Evolutionary conservation across 1,140 invertebrate genomes (phyloP), one percentile per base, ranked within the genome.

Genomic region (Panulirus ornatus): DNA sequence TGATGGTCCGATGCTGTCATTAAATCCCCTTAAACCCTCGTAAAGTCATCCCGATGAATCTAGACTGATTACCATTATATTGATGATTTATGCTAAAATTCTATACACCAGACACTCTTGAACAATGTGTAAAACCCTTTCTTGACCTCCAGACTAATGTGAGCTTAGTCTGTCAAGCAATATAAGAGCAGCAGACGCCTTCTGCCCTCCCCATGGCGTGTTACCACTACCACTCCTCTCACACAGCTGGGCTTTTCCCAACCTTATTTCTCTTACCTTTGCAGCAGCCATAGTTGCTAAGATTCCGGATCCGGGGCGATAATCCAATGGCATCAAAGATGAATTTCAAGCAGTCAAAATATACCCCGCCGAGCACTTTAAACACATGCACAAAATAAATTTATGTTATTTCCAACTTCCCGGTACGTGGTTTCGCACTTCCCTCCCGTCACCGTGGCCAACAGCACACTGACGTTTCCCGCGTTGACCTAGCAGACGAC

Each of bases 381-480:
- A 66, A 30, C 58, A 0, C 58, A 66, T 30, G 22, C 58, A 30
- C 19, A 66, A 22, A 66, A 58, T 58, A 19, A 11, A 58, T 58
- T 27, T 66, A 27, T 66, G 58, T 66, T 66, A 66, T 66, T 66
- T 66, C 16, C 58, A 66, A 66, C 58, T 30, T 30, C 58, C 58
- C 58, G 0, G 58, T 66, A 22, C 11, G 6, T 5, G 58, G 27
- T 30, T 22, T 16, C 11, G 27, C n/a, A 66, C 58, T 66, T 3
- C n/a, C 58, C 58, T 1, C 58, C 2, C 58, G n/a, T 66, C 58
- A 66, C 58, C n/a, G 58, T 27, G n/a, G 58, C 58, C 27, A 66
- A 66, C n/a, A 66, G n/a, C 58, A 66, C n/a, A 66, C 58, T 66
- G 58, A 66, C 58, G n/a, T 66, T 66, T 66, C 58, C 58, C 58